Evolutionary conservation across 2,888 invertebrate genomes (phyloP), one percentile per base, ranked within the genome.

Genomic region (Ernsta delagoae): DNA sequence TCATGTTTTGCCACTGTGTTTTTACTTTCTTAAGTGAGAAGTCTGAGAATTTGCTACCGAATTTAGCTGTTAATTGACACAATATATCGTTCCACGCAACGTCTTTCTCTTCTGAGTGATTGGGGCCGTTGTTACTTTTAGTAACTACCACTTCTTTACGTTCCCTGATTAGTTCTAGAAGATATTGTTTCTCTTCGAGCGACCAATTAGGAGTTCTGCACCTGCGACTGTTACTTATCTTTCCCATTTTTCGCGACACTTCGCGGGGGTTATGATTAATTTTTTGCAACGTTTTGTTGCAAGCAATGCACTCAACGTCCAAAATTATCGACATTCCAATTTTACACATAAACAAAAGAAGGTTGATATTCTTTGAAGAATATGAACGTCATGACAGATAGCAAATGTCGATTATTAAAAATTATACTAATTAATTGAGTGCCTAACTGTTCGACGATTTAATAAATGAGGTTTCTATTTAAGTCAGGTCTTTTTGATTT

Each of bases 1-100:
- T 93, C 92, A 93, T 93, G 72, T 93, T 93, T 75, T 93, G 93
- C 93, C 93, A 93, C 74, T 93, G 92, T 4, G 92, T 92, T 75
- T 93, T 93, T 50, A 93, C 88, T 79, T 93, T 93, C 73, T 92
- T 93, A 36, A 87, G 88, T 16, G 90, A 88, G 72, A 86, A 91
- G 11, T 80, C 85, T 56, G 79, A 79, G 76, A 93, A 93, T 74
- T 93, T 93, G 65, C 78, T 81, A 4, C 93, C 92, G 64, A 89
- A 93, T 73, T 82, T 88, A n/a, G 74, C 68, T 1, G 83, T 79
- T 65, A 93, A 77, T 70, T 86, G 84, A 31, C 77, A 77, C 69
- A 93, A 78, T 74, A 93, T 92, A 70, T 92, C 90, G 59, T 88
- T 88, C 93, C 93, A 93, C 12, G 90, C 93, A n/a, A 82, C 74